Base-by-base conservation (phyloP, 1,140 invertebrate genomes). In the Zaprionus kolodkinae region DNA sequence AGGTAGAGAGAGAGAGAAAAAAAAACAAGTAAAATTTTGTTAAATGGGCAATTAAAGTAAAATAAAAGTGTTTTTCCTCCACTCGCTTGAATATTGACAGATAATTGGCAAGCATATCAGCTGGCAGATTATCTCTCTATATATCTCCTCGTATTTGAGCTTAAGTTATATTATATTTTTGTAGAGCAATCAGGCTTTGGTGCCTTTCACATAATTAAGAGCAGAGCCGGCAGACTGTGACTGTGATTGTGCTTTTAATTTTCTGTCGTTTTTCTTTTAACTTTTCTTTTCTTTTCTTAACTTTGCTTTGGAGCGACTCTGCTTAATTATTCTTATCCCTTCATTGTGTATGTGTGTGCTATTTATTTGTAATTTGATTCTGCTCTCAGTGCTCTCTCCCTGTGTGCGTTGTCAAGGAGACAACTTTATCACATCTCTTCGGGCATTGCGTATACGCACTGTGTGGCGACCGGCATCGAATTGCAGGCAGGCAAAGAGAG, bases 361-460 rank as follows among this genome's bases (percentile, higher is more conserved):
- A 52, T 43, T 56, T 56, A 52, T 43, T 56, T 56, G 52, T 56
- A 66, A 66, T 45, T 66, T 56, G 64, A 55, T 66, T 43, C 64
- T 30, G 25, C 25, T 27, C 25, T 27, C 3, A 30, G 1, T 30
- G 27, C 25, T 56, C 9, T 21, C 21, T 21, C 21, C 21, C 21
- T 21, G 21, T 50, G n/a, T 43, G 15, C 27, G 17, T 54, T 50
- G 10, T n/a, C n/a, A 7, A 50, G 45, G 11, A 15, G 40, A 45
- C 30, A 36, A 52, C 57, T 38, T 40, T 43, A 30, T 54, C 36
- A 43, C 59, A 62, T 30, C 27, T 30, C 17, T 38, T 48, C 17
- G 50, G 27, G 38, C 27, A 57, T 64, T 75, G 45, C 67, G 72
- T 75, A 71, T 75, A 71, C 67, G 67, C 72, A 62, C 6, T 12